Percentiles rank a stretch among this genome's conserved stretches.
These are phyloP conservation scores for Eristalinus sepulchralis DNA, from an alignment of 2,888 invertebrate genomes.

Conservation along the genomic window DNA sequence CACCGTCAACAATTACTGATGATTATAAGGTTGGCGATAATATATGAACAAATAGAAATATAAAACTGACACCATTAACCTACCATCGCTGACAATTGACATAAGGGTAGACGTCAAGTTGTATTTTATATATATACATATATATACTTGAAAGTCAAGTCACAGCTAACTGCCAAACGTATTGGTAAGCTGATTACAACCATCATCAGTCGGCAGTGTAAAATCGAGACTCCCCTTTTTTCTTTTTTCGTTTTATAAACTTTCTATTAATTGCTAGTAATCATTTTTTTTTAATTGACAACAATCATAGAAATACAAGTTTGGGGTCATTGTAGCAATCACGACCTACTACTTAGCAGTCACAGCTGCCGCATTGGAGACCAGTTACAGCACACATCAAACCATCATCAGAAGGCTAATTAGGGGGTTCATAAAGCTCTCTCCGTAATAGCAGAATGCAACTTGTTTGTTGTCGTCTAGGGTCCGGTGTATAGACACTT, in stretches of 20 bases:
- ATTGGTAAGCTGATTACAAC: constrained; percentile 17
- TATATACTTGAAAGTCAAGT: background rate
- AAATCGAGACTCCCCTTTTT: background rate
- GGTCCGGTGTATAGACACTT: background rate
- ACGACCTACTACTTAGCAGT: constrained; percentile 18
- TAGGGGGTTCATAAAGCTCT: background rate
- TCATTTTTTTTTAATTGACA: constrained; percentile 7
- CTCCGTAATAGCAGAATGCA: background rate
- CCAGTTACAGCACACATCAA: constrained; percentile 25
- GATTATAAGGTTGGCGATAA: background rate
- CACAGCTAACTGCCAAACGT: background rate
- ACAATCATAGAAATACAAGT: background rate
- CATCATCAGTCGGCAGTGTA: background rate
- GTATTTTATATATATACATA: background rate
- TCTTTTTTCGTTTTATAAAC: constrained; percentile 12
- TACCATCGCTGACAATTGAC: background rate
- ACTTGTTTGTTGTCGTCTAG: background rate
- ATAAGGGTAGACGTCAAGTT: background rate
- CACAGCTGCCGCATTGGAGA: background rate
- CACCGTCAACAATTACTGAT: background rate
- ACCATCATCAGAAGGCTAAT: constrained; percentile 9
- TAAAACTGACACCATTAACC: background rate
- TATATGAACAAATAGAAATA: background rate
- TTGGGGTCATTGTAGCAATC: constrained; percentile 51
- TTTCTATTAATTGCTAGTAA: constrained; percentile 48